phyloP scores from a whole-genome alignment of 2,797 vertebrate genomes.

The Glyptemys insculpta region DNA sequence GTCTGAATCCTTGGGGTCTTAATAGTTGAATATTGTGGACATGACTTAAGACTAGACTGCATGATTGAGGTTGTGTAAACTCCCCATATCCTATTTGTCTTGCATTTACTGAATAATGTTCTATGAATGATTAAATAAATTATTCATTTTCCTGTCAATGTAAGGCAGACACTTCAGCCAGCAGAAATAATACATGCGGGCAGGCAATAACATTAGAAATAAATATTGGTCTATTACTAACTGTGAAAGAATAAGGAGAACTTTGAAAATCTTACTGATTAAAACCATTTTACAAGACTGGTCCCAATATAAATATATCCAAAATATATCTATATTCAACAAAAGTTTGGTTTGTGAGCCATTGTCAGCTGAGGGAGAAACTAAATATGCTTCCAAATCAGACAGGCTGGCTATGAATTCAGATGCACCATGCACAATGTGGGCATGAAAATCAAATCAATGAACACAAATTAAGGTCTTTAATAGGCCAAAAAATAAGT shows the following conservation, averaged over 20 bases:
- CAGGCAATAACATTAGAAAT: background rate
- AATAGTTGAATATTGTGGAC: background rate
- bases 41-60: background rate
- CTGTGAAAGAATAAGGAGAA: fast-evolving
- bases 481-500: background rate
- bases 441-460: background rate
- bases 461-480: fast-evolving
- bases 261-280: background rate
- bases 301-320: background rate
- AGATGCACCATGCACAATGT: background rate
- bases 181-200: background rate
- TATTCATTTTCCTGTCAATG: background rate
- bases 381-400: background rate
- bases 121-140: background rate
- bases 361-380: background rate
- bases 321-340: fast-evolving
- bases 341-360: background rate
- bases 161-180: background rate
- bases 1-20: fast-evolving
- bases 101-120: background rate
- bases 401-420: background rate
- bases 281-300: background rate
- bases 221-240: background rate
- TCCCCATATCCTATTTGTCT: background rate
- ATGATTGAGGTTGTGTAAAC: background rate